These are phyloP conservation scores for Girardinus metallicus DNA, from an alignment of 2,797 vertebrate species.

Conservation along the genomic window DNA sequence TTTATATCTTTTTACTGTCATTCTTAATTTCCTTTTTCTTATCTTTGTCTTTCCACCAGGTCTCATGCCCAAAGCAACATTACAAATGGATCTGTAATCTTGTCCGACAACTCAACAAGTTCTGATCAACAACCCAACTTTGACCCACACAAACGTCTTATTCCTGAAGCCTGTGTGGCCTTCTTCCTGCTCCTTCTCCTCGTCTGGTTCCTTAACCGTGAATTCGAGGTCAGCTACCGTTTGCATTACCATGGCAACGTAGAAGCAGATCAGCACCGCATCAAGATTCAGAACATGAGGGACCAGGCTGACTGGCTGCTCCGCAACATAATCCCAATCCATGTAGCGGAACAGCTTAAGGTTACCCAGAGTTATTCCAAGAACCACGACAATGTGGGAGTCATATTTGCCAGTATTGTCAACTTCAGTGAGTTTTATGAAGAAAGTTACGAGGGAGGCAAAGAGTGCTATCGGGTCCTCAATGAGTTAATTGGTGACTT, in stretches of 20 bases:
- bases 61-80: slow-evolving; percentile 39
- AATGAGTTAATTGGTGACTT: slow-evolving; percentile 98
- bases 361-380: slow-evolving; percentile 99
- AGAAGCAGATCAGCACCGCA: slow-evolving; percentile 96
- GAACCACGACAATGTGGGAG: slow-evolving; percentile 94
- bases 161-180: slow-evolving; percentile 88
- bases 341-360: slow-evolving; percentile 97
- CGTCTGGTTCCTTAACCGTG: slow-evolving; percentile 97
- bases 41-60: slow-evolving; percentile 50
- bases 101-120: slow-evolving; percentile 37
- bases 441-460: slow-evolving; percentile 97
- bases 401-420: slow-evolving; percentile 99
- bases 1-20: background rate
- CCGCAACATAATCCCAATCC: slow-evolving; percentile 97
- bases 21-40: background rate
- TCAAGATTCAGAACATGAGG: slow-evolving; percentile 98
- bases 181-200: slow-evolving; percentile 93
- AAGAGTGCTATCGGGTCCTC: slow-evolving; percentile 97
- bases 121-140: slow-evolving; percentile 56
- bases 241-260: slow-evolving; percentile 98
- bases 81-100: slow-evolving; percentile 49
- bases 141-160: slow-evolving; percentile 81
- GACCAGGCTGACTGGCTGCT: slow-evolving; percentile 98
- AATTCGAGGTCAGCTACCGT: slow-evolving; percentile 97
- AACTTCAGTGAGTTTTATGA: slow-evolving; percentile 99